Evolutionary conservation across 2,797 vertebrate genomes (phyloP), one percentile per base, ranked within the genome.

Genomic region (Acipenser oxyrinchus): DNA sequence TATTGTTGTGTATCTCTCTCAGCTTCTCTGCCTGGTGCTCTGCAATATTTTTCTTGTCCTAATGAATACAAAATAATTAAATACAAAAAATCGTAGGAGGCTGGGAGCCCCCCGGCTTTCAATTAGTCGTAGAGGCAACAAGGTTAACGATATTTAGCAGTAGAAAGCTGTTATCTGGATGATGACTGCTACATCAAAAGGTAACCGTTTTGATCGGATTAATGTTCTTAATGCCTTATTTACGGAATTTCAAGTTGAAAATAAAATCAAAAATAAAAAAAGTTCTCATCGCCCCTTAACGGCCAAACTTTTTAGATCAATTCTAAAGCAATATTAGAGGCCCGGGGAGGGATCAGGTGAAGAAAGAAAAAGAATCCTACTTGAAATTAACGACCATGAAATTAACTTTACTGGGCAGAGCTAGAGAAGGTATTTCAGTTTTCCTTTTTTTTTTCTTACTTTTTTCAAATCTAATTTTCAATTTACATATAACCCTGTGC

Each of bases 191-290:
- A 65, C 75, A 80, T 84, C 71, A 76, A 74, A 79, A 77, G 76
- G 75, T 59, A 66, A 66, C 72, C 73, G 51, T 69, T 77, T 71
- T 79, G 74, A 84, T 76, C 73, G 75, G 83, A 84, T 86, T 82
- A 81, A 75, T 75, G 67, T 12, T 58, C 2, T 18, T 60, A 0
- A 69, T 71, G 62, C 59, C 76, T 80, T 78, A 76, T 82, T 81
- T 72, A 76, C 76, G 10, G 11, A 6, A 48, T 64, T 58, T 77
- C 72, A 49, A 49, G 76, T 77, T 72, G 70, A 77, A 37, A 37
- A 2, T 37, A 37, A 37, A 37, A 18, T 18, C 2, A 37, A 37
- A 37, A 18, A 18, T n/a, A 37, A 37, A 37, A 37, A 37, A 37
- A 37, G 4, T 37, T 37, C 23, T 37, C 23, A 37, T 37, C 2